These are phyloP conservation scores for Naja naja DNA, from an alignment of 2,113 vertebrate genomes.

Conservation along the genomic window DNA sequence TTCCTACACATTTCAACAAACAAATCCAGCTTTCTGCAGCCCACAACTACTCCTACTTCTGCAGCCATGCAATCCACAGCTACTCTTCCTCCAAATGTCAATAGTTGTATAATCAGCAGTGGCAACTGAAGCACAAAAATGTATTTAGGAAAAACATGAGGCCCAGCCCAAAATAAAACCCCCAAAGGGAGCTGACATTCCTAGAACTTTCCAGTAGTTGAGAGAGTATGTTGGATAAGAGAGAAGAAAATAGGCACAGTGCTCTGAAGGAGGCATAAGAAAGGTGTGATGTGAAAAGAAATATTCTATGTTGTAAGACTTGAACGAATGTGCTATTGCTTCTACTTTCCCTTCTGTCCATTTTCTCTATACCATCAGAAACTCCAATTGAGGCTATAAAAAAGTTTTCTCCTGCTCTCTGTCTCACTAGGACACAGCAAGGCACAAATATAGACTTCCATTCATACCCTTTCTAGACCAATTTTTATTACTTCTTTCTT, in stretches of 20 bases:
- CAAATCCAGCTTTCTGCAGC: not conserved
- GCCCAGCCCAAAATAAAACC: not conserved
- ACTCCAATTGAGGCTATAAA: not conserved
- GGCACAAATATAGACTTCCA: not conserved
- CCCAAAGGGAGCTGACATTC: not conserved
- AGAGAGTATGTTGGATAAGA: not conserved
- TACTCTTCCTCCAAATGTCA: not conserved
- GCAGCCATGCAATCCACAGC: not conserved
- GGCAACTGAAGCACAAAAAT: not conserved
- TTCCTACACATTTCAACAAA: not conserved
- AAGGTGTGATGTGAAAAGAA: not conserved
- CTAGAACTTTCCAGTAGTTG: not conserved
- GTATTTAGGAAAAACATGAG: not conserved
- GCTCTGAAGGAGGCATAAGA: not conserved
- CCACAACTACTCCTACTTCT: not conserved
- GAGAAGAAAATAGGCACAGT: not conserved
- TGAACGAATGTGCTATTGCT: not conserved
- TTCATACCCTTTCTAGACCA: not conserved
- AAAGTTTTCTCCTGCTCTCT: not conserved
- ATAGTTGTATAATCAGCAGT: not conserved
- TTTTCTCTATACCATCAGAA: not conserved
- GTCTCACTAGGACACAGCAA: not conserved
- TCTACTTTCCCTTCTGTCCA: not conserved
- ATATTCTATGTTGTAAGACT: not conserved
- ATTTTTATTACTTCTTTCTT: slow-evolving; percentile 14